Conservation (phyloP, 2,797 vertebrate genomes). For the Falco naumanni region DNA sequence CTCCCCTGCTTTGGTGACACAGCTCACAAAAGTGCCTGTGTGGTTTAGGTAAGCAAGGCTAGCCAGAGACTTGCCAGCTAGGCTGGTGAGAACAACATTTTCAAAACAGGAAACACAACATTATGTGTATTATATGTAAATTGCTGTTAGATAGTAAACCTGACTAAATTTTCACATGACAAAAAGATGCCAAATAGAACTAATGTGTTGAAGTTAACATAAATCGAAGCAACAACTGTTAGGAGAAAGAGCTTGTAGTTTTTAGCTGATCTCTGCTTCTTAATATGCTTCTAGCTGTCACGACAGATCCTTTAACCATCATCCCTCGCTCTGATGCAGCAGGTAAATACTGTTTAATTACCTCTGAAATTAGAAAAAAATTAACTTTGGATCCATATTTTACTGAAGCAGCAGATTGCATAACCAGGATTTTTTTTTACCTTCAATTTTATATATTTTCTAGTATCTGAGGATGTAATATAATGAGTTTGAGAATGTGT, state of each 20-base stretch:
- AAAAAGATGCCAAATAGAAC: background rate
- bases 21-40: background rate
- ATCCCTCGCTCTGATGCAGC: background rate
- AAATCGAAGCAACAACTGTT: background rate
- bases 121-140: background rate
- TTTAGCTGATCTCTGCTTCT: conserved; percentile 22
- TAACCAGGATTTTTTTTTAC: background rate
- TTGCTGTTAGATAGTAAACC: background rate
- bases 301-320: background rate
- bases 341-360: background rate
- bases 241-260: background rate
- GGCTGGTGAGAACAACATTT: background rate
- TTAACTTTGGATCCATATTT: background rate
- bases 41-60: background rate
- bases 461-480: background rate
- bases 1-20: background rate
- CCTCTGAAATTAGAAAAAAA: conserved; percentile 4
- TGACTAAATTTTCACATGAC: background rate
- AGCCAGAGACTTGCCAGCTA: background rate
- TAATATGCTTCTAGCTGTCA: background rate
- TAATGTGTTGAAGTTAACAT: background rate
- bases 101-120: background rate
- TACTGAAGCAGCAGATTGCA: background rate
- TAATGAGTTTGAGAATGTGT: conserved; percentile 1
- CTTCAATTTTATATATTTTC: background rate